Percentiles rank a stretch among this genome's conserved stretches.
These are phyloP conservation scores for Nymphalis c-album DNA, from an alignment of 2,888 invertebrate genomes.

Conservation along the genomic window DNA sequence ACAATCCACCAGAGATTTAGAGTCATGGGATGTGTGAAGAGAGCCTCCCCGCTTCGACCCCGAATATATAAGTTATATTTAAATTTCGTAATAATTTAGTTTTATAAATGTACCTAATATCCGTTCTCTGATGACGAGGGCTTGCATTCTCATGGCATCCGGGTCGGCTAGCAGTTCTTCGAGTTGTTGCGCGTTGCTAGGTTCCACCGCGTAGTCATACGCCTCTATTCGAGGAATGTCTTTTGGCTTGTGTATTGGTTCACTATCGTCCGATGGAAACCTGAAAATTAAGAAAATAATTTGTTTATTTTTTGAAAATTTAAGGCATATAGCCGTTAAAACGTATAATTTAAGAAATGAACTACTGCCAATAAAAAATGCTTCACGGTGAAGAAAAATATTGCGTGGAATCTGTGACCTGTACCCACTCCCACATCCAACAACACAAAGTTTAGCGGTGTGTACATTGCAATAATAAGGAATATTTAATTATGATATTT, in stretches of 20 bases:
- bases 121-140: conserved; percentile 93
- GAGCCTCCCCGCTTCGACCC: no score
- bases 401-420: no score
- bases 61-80: no score
- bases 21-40: no score
- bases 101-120: conserved; percentile 84
- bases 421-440: no score
- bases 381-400: no score
- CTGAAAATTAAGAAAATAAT: conserved; percentile 51
- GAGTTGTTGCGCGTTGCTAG: conserved; percentile 87
- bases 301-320: no score
- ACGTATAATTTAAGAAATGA: neutral
- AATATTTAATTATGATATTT: no score
- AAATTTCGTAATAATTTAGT: no score
- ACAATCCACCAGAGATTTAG: neutral
- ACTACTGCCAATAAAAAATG: no score
- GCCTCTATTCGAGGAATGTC: conserved; percentile 88
- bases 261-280: conserved; percentile 82
- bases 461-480: no score
- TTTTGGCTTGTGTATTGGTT: conserved; percentile 87
- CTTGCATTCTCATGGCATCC: conserved; percentile 98
- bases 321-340: neutral
- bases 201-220: conserved; percentile 94
- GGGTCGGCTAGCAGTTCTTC: conserved; percentile 95
- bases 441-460: no score